Conservation (phyloP, 2,797 vertebrate genomes). For the Lutjanus argentimaculatus region DNA sequence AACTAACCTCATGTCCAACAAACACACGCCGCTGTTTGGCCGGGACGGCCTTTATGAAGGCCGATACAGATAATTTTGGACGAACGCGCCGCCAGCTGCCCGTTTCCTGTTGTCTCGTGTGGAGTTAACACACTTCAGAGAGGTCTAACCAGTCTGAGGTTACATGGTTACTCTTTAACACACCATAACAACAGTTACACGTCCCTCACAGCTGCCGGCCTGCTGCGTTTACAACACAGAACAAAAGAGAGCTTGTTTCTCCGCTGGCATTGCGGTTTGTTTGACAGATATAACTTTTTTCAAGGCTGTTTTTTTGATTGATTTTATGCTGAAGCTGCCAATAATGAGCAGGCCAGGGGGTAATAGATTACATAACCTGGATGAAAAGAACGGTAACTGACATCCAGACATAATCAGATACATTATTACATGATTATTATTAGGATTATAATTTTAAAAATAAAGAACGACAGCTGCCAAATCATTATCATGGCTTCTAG, state of each 20-base stretch:
- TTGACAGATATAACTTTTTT: background rate
- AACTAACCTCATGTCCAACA: slow-evolving; percentile 47
- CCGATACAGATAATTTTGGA: slow-evolving; percentile 9
- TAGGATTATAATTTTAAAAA: too few relatives aligned
- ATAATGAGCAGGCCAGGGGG: too few relatives aligned
- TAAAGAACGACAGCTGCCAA: too few relatives aligned
- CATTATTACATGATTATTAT: too few relatives aligned
- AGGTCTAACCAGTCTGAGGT: slow-evolving; percentile 33
- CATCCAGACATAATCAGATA: too few relatives aligned
- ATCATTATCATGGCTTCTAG: too few relatives aligned
- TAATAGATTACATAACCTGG: too few relatives aligned
- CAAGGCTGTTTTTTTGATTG: background rate
- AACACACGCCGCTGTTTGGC: slow-evolving; percentile 7
- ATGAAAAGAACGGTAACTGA: too few relatives aligned
- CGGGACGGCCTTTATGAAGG: background rate
- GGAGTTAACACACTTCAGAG: slow-evolving; percentile 11
- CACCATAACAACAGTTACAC: slow-evolving; percentile 1
- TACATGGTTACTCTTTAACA: slow-evolving; percentile 33
- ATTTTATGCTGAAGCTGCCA: background rate
- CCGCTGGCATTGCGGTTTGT: background rate
- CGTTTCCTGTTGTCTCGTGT: slow-evolving; percentile 5
- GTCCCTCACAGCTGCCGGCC: slow-evolving; percentile 22
- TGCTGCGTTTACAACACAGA: slow-evolving; percentile 15
- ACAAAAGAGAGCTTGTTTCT: slow-evolving; percentile 23
- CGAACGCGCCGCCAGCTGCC: slow-evolving; percentile 15